Evolutionary conservation across 2,888 invertebrate genomes (phyloP).

Genomic region (Galerucella nymphaeae): DNA sequence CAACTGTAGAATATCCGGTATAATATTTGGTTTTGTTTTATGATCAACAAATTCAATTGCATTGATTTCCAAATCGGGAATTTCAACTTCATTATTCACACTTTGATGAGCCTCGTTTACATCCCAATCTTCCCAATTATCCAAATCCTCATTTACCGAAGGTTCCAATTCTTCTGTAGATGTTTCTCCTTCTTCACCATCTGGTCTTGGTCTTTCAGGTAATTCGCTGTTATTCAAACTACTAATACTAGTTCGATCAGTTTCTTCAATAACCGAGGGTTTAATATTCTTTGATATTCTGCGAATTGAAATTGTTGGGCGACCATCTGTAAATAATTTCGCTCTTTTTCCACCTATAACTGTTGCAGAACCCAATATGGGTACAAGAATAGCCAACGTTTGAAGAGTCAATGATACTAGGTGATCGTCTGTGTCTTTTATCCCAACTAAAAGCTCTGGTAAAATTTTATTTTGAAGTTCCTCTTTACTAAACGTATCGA

Average conservation of each 20-base stretch:
- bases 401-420: slow-evolving; percentile 84
- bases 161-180: slow-evolving; percentile 63
- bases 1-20: slow-evolving; percentile 78
- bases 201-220: slow-evolving; percentile 82
- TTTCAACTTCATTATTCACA: slow-evolving; percentile 16
- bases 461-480: slow-evolving; percentile 81
- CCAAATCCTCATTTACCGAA: slow-evolving; percentile 70
- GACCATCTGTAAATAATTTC: slow-evolving; percentile 86
- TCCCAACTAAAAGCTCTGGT: slow-evolving; percentile 89
- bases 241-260: slow-evolving; percentile 39
- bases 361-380: slow-evolving; percentile 84
- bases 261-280: slow-evolving; percentile 17
- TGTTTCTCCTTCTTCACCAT: slow-evolving; percentile 81
- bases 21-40: slow-evolving; percentile 56
- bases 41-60: background rate
- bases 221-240: slow-evolving; percentile 62
- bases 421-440: slow-evolving; percentile 86
- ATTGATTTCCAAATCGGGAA: slow-evolving; percentile 2
- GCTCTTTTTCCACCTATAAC: slow-evolving; percentile 87
- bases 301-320: slow-evolving; percentile 69
- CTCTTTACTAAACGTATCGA: slow-evolving; percentile 78
- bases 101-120: slow-evolving; percentile 54
- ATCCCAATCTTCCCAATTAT: slow-evolving; percentile 88
- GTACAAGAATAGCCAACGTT: slow-evolving; percentile 85
- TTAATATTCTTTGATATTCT: slow-evolving; percentile 37